Conservation (phyloP, 2,797 vertebrate species). For the Sternotherus odoratus region DNA sequence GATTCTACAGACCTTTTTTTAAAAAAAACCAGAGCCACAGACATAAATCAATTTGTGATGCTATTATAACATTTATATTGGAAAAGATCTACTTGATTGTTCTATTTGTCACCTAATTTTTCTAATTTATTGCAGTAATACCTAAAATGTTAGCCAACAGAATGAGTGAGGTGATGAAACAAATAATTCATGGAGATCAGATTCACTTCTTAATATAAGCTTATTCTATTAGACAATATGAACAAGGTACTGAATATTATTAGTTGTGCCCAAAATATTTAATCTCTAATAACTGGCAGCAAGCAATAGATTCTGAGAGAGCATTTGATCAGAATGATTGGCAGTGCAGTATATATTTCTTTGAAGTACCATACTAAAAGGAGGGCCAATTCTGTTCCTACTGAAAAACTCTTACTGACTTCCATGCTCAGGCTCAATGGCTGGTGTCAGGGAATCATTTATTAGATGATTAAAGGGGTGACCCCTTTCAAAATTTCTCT, state of each 20-base stretch:
- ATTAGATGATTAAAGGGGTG: background rate
- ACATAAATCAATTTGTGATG: background rate
- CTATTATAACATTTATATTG: constrained; percentile 50
- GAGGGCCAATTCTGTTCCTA: background rate
- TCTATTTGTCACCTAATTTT: constrained; percentile 57
- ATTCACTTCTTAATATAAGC: constrained; percentile 35
- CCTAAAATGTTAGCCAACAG: constrained; percentile 54
- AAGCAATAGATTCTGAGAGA: constrained; percentile 42
- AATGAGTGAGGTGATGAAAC: constrained; percentile 55
- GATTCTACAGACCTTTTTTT: constrained; percentile 38
- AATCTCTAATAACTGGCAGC: constrained; percentile 21
- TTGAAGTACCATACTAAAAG: constrained; percentile 17
- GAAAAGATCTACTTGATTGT: constrained; percentile 56
- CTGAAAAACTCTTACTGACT: background rate
- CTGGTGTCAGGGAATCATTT: background rate
- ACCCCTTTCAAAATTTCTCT: background rate
- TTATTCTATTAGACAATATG: background rate
- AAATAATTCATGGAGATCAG: constrained; percentile 56
- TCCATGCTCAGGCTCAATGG: background rate
- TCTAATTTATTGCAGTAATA: constrained; percentile 57
- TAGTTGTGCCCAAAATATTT: constrained; percentile 46
- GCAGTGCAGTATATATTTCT: constrained; percentile 31
- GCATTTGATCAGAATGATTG: background rate
- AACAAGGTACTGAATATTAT: constrained; percentile 43
- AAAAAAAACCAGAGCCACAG: constrained; percentile 38